These are phyloP conservation scores for Narcine bancroftii DNA, from an alignment of 2,113 vertebrate genomes.

Conservation along the genomic window DNA sequence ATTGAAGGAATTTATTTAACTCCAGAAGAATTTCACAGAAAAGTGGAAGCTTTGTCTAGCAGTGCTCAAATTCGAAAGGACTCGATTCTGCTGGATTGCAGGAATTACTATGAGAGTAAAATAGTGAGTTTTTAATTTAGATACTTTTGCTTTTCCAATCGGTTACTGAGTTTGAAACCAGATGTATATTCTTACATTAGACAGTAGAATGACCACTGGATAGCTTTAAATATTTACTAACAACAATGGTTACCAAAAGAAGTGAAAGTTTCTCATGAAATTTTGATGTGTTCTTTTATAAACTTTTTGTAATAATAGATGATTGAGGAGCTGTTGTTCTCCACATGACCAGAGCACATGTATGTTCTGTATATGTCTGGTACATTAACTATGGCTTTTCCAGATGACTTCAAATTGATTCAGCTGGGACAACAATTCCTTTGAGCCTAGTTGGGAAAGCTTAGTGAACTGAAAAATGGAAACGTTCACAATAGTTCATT, in stretches of 20 bases:
- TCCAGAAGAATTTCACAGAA: constrained; percentile 82
- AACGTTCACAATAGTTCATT: not conserved
- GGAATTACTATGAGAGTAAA: constrained; percentile 98
- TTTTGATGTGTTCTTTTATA: not conserved
- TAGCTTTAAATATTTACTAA: no score
- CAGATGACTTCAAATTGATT: not conserved
- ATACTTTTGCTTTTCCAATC: constrained; percentile 1
- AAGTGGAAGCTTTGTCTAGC: constrained; percentile 70
- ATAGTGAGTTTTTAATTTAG: constrained; percentile 70
- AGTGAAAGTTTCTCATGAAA: not conserved
- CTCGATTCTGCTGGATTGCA: constrained; percentile 86
- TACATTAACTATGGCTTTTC: not conserved
- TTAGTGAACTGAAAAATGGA: not conserved
- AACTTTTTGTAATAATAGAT: not conserved
- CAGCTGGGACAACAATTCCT: not conserved
- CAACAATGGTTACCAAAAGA: not conserved
- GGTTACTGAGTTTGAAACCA: not conserved
- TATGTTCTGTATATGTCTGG: not conserved
- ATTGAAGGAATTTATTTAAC: constrained; percentile 75
- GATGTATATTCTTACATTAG: not conserved
- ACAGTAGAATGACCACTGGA: not conserved
- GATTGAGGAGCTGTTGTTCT: not conserved
- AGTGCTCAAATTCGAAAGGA: constrained; percentile 52
- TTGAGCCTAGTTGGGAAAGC: not conserved
- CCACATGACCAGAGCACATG: not conserved